A percentile compares a stretch with the other conserved stretches of the same genome.
Evolutionary conservation across 2,797 vertebrate genomes (phyloP).

Genomic region (Limnodromus scolopaceus): DNA sequence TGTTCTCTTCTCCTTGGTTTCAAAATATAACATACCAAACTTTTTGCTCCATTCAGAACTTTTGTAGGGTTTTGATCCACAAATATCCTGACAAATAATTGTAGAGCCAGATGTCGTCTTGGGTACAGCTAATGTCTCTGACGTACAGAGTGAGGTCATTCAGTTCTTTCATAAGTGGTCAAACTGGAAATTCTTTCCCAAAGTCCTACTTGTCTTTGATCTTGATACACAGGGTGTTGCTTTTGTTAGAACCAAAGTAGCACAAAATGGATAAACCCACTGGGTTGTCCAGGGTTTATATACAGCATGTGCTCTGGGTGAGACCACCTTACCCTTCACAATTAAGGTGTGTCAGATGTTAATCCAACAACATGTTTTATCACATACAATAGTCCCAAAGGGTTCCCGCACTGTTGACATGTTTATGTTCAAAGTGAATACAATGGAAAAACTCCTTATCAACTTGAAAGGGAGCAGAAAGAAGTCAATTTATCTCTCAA

Average conservation of each 20-base stretch:
- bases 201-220: not conserved
- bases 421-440: not conserved
- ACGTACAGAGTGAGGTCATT: constrained; percentile 12
- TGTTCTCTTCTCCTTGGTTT: not conserved
- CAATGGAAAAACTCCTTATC: not conserved
- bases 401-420: not conserved
- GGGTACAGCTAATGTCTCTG: not conserved
- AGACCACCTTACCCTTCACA: not conserved
- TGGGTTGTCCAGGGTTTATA: not conserved
- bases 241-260: not conserved
- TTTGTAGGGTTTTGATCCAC: constrained; percentile 1
- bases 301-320: not conserved
- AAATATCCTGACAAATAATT: constrained; percentile 40
- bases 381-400: not conserved
- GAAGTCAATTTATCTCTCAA: not conserved
- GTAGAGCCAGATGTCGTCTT: not conserved
- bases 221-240: not conserved
- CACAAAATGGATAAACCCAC: not conserved
- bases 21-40: not conserved
- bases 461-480: not conserved
- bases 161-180: not conserved
- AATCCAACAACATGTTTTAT: not conserved
- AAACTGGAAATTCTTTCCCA: constrained; percentile 21
- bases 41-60: constrained; percentile 24
- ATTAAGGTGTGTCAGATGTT: not conserved